Evolutionary conservation across 2,797 vertebrate species (phyloP), one percentile per base, ranked within the genome.

Genomic region (Onychomys arenicola): DNA sequence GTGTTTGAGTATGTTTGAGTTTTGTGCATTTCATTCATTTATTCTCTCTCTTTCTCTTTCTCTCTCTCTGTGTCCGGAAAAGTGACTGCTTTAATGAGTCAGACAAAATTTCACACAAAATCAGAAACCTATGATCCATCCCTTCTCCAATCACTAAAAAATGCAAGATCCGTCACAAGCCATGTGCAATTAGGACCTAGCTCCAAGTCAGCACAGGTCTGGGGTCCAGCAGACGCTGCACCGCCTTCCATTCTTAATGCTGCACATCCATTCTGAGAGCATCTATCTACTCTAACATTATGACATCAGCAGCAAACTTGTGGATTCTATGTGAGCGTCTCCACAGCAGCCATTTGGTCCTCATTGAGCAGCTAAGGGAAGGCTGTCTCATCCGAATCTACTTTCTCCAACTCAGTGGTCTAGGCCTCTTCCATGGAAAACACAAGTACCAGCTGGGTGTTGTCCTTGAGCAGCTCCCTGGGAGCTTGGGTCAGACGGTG

Each of bases 301-400:
- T 40, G 0, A 99, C 99, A 0, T 99, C 99, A 0, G 99, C 99
- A 2, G 99, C 99, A 49, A 99, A 99, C 96, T 99, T 99, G 87
- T 99, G 99, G 98, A 99, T 99, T 29, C 99, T 99, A 0, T 99
- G 99, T 99, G 46, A 99, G 98, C 93, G 99, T 99, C 98, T 99
- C 99, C 96, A 99, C 99, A 0, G 99, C 99, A 0, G 99, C 99
- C 99, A 99, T 99, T 92, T 99, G 99, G 98, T 99, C 99, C 97
- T 99, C 99, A 0, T 99, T 99, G 98, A 99, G 99, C 96, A 98
- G 97, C 99, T 99, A 99, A 96, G 99, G 99, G 98, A 99, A 99
- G 11, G 96, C 95, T 96, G 99, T 99, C 97, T 99, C 99, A 6
- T 99, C 99, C 98, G 99, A 98, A 97, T 99, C 99, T 40, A 99